Conservation (phyloP, 2,797 vertebrate species). For the Acanthurus leucopareius region DNA sequence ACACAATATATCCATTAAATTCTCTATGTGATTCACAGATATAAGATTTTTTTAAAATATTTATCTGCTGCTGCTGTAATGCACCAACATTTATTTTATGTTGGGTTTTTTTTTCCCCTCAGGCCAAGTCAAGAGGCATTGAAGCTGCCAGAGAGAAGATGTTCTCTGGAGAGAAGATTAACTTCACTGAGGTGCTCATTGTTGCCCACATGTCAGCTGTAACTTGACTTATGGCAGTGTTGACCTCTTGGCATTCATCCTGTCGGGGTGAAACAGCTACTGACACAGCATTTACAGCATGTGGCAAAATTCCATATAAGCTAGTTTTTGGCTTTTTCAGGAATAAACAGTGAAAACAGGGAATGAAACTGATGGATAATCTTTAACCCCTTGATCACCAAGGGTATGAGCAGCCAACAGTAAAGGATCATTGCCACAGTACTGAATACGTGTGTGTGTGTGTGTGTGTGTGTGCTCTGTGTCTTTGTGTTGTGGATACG, state of each 20-base stretch:
- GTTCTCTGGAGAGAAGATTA: conserved; percentile 96
- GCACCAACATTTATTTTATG: too few species aligned
- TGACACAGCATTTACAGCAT: neutral
- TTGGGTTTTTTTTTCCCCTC: neutral
- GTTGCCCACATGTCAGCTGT: conserved; percentile 8
- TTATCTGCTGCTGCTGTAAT: neutral
- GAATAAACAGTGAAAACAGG: neutral
- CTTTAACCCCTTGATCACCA: neutral
- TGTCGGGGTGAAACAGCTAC: neutral
- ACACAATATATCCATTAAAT: neutral
- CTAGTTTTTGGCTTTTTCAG: neutral
- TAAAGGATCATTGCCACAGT: neutral
- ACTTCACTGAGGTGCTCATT: conserved; percentile 94
- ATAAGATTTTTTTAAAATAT: neutral
- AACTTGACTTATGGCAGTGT: neutral
- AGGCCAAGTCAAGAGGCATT: conserved; percentile 94
- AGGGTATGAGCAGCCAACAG: neutral
- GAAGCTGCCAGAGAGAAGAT: conserved; percentile 92
- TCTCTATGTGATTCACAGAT: too few species aligned
- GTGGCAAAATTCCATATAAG: neutral
- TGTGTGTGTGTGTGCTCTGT: conserved; percentile 19
- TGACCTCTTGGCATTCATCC: conserved; percentile 33
- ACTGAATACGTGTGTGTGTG: conserved; percentile 1
- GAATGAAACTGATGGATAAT: neutral
- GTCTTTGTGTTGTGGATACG: conserved; percentile 15